A percentile compares a stretch with the other conserved stretches of the same genome.
These are phyloP conservation scores for Pituophis catenifer DNA, from an alignment of 2,113 vertebrate species.

Conservation along the genomic window DNA sequence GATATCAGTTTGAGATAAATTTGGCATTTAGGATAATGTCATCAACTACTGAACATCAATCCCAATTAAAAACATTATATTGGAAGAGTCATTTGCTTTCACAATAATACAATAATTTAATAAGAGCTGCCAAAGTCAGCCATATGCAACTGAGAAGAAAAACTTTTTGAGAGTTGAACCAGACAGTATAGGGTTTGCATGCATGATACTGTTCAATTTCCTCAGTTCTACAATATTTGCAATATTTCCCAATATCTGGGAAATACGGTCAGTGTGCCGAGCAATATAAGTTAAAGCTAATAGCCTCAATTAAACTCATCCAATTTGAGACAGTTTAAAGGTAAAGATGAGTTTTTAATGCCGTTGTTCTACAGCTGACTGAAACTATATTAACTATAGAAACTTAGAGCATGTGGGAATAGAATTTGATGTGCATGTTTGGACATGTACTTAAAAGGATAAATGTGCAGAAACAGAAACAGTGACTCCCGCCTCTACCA, in stretches of 20 bases:
- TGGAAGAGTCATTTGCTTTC: background rate
- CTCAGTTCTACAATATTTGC: background rate
- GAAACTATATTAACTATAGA: background rate
- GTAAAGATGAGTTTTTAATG: background rate
- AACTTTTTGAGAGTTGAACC: background rate
- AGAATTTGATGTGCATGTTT: background rate
- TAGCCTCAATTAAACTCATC: background rate
- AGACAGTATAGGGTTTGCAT: background rate
- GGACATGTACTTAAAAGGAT: background rate
- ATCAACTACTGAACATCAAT: background rate
- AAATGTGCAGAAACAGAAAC: background rate
- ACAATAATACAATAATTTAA: background rate
- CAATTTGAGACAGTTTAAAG: background rate
- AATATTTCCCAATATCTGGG: too few relatives aligned
- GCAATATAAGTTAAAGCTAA: background rate
- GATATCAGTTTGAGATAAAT: background rate
- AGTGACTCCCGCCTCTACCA: background rate
- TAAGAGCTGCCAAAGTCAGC: background rate
- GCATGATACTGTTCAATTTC: background rate
- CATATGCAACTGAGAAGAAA: background rate
- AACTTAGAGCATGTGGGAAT: background rate
- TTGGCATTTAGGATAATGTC: background rate
- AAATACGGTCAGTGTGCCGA: background rate
- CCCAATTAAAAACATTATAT: constrained; percentile 2
- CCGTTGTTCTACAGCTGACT: background rate